Conservation (phyloP, 2,888 invertebrate genomes). For the Leucophora obtusa region DNA sequence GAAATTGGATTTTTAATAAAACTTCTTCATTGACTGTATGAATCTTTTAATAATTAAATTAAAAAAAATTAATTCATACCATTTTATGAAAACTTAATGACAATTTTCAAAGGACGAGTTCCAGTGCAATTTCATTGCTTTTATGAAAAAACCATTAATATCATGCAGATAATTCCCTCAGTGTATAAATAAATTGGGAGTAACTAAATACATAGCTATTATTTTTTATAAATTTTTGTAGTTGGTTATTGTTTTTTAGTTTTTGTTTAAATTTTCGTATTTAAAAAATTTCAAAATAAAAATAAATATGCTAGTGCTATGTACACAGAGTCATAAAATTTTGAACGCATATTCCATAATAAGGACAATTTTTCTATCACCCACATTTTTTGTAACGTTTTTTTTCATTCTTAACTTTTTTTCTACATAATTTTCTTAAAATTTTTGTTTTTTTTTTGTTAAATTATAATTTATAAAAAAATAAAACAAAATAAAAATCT, state of each 20-base stretch:
- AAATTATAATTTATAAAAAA: conserved; percentile 54
- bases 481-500: conserved; percentile 62
- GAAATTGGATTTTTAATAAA: too few relatives aligned
- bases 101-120: too few relatives aligned
- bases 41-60: too few relatives aligned
- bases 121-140: too few relatives aligned
- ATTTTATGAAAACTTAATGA: too few relatives aligned
- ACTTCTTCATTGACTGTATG: too few relatives aligned
- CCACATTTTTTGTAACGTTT: conserved; percentile 20
- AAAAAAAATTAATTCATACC: too few relatives aligned
- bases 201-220: too few relatives aligned
- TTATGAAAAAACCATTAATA: too few relatives aligned
- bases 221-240: too few relatives aligned
- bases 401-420: conserved; percentile 21
- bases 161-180: too few relatives aligned
- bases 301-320: background rate
- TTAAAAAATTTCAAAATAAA: background rate
- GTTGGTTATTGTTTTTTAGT: background rate
- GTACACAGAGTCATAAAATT: background rate
- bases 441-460: conserved; percentile 41
- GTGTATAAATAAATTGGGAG: too few relatives aligned
- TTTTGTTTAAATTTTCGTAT: background rate
- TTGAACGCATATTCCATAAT: conserved; percentile 25
- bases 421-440: conserved; percentile 40
- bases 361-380: conserved; percentile 24